Conservation (phyloP, 2,113 vertebrate species). For the Halichoerus grypus region DNA sequence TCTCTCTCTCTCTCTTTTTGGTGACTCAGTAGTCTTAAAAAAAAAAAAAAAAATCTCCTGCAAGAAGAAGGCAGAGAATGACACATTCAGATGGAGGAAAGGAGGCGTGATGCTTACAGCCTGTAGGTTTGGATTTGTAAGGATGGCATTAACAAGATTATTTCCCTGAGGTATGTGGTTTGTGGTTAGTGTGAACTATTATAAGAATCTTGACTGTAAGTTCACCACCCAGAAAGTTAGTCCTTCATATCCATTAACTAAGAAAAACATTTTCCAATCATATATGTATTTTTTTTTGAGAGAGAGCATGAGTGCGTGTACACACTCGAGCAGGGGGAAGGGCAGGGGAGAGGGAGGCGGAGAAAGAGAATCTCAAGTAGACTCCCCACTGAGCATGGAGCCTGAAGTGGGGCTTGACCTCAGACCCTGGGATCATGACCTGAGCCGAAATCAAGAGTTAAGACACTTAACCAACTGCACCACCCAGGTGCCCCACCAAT, state of each 20-base stretch:
- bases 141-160: neutral
- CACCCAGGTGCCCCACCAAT: neutral
- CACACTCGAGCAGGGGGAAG: neutral
- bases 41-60: conserved; percentile 30
- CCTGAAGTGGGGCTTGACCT: neutral
- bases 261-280: conserved; percentile 23
- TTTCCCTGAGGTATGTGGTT: neutral
- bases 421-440: neutral
- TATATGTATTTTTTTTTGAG: neutral
- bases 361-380: neutral
- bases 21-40: conserved; percentile 43
- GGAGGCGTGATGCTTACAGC: neutral
- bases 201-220: neutral
- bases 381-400: neutral
- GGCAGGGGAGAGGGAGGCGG: neutral
- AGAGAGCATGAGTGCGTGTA: neutral
- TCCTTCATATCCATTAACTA: neutral
- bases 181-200: neutral
- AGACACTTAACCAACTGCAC: neutral
- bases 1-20: neutral
- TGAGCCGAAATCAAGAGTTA: neutral
- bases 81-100: neutral
- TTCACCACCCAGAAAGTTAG: neutral
- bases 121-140: neutral
- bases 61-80: neutral